Evolutionary conservation across 2,888 invertebrate genomes (phyloP), one percentile per base, ranked within the genome.

Genomic region (Leucophora obtusa): DNA sequence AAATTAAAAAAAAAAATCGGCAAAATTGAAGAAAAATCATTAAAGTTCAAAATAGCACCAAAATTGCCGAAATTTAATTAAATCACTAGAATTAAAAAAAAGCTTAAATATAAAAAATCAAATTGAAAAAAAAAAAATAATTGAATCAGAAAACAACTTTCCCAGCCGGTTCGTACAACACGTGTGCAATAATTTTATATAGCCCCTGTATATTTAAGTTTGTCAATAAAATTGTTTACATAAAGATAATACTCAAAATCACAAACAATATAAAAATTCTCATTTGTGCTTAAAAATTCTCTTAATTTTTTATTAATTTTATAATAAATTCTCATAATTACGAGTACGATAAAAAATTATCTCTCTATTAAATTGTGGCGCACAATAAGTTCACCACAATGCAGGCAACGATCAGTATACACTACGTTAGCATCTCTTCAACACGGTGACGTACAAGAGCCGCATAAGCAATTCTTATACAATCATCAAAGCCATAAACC

Each of bases 241-340:
- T 21, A 18, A 53, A 51, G 15, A 51, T 1, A 18, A 50, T 11
- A 50, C n/a, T 50, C 21, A 21, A 21, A 21, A 21, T 18, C 5
- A 28, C 54, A 21, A 56, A 28, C n/a, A 11, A 14, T 5, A 24
- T 28, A 18, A 8, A 56, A 21, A 14, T n/a, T 28, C 11, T 11
- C 17, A 24, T 10, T 56, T 21, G n/a, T 54, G 14, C 14, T 1
- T 8, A 28, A 15, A 9, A 24, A 28, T 21, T 69, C 58, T 69
- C 59, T 69, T 69, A n/a, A 50, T n/a, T 21, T 50, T 15, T 14
- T 47, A 51, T 50, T 10, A 10, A 21, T 21, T 43, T 15, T 18
- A 17, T 1, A 51, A 38, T 58, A 21, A 50, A 15, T 33, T 59
- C 68, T 43, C 18, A 68, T 66, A 68, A 72, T 78, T 56, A 28